Evolutionary conservation across 2,888 invertebrate genomes (phyloP), one percentile per base, ranked within the genome.

Genomic region (Drosophila putrida): DNA sequence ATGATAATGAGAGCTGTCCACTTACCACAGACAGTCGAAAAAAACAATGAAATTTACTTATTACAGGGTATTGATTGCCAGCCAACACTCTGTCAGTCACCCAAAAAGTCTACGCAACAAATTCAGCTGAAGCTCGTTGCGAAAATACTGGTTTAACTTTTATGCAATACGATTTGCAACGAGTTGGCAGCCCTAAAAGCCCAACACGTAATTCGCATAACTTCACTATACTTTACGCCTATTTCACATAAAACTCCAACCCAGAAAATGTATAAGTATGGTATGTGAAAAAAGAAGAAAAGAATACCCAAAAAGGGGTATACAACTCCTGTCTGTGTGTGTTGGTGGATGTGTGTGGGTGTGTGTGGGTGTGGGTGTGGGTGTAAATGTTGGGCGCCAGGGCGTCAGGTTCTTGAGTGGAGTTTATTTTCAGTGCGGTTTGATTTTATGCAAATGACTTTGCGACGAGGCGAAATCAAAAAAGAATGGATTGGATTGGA

Each of bases 381-480:
- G n/a, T 28, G 20, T 20, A 20, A 20, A 20, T 20, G 33, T 33
- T 60, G 65, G 77, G 72, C 79, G 69, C 62, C 61, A 58, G 50
- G 61, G 63, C 75, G 78, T 62, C 55, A 57, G 55, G 43, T 66
- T 49, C 82, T 64, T 54, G 63, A 66, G 60, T 67, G 61, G 63
- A 87, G 82, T 84, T 84, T 84, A 81, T 83, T 83, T 83, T 84
- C 75, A 78, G 66, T 87, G 73, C 66, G 88, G 80, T 87, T 85
- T 85, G 88, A 85, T 82, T 82, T 84, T 82, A 88, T 87, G 82
- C 85, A 84, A 84, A 84, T 82, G 73, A 84, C 73, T 80, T 76
- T 75, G 60, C 71, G 61, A 64, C 78, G 67, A 66, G 49, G 49
- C 36, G 33, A 10, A 31, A 15, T 43, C 28, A 25, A 46, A 41